Conservation (phyloP, 37 sponge, comb jelly and placozoan genomes). For the Spongilla lacustris region DNA sequence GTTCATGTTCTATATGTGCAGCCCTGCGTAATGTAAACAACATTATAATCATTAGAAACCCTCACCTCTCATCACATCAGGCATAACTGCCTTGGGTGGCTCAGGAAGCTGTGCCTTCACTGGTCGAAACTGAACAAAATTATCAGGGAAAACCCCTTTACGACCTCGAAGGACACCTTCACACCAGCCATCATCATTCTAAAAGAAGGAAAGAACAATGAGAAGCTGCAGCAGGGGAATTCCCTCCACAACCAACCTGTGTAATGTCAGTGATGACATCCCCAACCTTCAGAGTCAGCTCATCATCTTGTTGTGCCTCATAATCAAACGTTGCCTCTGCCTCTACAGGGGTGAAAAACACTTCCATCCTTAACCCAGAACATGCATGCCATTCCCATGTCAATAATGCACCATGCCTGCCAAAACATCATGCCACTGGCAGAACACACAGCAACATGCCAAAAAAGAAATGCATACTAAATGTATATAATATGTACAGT, state of each 20-base stretch:
- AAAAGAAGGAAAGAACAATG: neutral
- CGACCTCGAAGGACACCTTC: constrained; percentile 66
- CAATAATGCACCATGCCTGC: too few species aligned
- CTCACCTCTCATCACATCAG: too few species aligned
- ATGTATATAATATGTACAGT: too few species aligned
- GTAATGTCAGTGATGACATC: constrained; percentile 56
- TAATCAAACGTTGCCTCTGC: constrained; percentile 77
- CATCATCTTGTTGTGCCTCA: constrained; percentile 67
- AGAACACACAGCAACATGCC: too few species aligned
- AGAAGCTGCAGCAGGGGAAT: neutral
- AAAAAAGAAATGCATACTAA: too few species aligned
- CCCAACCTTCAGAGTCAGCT: constrained; percentile 71
- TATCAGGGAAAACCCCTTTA: constrained; percentile 81
- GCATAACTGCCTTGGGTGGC: too few species aligned
- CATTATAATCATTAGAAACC: too few species aligned
- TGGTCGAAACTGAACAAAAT: constrained; percentile 67
- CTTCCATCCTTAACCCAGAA: too few species aligned
- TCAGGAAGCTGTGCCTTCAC: neutral
- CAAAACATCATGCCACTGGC: too few species aligned
- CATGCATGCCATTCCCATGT: neutral
- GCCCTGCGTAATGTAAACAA: too few species aligned
- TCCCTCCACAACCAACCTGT: constrained; percentile 1
- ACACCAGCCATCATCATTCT: constrained; percentile 79
- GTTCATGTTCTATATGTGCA: too few species aligned
- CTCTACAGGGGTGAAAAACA: constrained; percentile 9